Evolutionary conservation across 2,888 invertebrate species (phyloP), one percentile per base, ranked within the genome.

Genomic region (Morpho helenor): DNA sequence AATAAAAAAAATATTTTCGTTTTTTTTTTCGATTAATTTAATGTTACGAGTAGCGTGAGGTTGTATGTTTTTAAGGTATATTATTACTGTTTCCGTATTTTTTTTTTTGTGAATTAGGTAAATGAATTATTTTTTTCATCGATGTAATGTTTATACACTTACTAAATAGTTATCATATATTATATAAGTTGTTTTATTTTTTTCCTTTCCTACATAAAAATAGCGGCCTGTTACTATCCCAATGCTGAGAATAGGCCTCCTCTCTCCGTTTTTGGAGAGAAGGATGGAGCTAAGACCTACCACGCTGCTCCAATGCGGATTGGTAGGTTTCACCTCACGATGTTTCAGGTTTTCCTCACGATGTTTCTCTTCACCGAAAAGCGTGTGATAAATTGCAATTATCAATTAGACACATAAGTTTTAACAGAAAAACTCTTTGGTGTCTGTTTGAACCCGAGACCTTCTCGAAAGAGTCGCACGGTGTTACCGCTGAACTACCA

Each of bases 91-190:
- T 78, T 81, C 75, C 68, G 68, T 76, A 72, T 70, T 75, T 52
- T 54, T 59, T 62, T 64, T 79, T 82, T 84, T 79, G 85, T 85
- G 84, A 82, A 73, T 84, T 89, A 85, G 81, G 79, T 84, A 85
- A 88, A 86, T 87, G 79, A 87, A 87, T 83, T 83, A 84, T 86
- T 86, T 87, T 88, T 87, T 87, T 82, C 84, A 82, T 88, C 78
- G 76, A 87, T 89, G 87, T 89, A 86, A 87, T 87, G 89, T 90
- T 89, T 89, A 87, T 89, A 89, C 87, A 89, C 83, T 86, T 89
- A 88, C 84, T 89, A 88, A 86, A 90, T 90, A 90, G 89, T 90
- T 90, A 90, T 88, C 87, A 88, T 89, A 87, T 88, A 88, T 87
- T 87, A 74, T 69, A 84, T 79, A 68, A 67, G 68, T 86, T 55